Percentiles rank a stretch among this genome's conserved stretches.
Evolutionary conservation across 2,888 invertebrate genomes (phyloP).

Genomic region (Kuschelorhynchus macadamiae): DNA sequence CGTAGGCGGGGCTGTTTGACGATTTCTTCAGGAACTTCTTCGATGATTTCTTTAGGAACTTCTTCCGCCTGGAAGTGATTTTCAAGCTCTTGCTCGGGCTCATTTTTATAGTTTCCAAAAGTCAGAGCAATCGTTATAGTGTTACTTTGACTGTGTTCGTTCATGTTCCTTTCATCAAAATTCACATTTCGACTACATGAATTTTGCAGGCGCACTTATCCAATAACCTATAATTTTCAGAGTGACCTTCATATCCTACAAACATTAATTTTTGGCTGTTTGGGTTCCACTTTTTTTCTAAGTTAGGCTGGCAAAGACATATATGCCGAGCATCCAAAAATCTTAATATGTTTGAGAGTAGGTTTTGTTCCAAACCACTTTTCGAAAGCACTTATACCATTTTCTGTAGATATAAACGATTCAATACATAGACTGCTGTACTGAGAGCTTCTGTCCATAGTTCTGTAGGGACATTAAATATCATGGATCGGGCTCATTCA

Average conservation of each 20-base stretch:
- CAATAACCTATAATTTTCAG: constrained; percentile 53
- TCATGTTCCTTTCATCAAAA: too few relatives aligned
- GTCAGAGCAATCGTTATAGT: background rate
- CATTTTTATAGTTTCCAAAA: too few relatives aligned
- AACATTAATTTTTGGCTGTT: constrained; percentile 41
- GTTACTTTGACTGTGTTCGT: too few relatives aligned
- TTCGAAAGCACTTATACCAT: constrained; percentile 21
- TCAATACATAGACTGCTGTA: constrained; percentile 56
- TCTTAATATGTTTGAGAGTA: too few relatives aligned
- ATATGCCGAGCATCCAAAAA: too few relatives aligned
- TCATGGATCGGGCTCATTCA: background rate
- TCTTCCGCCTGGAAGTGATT: too few relatives aligned
- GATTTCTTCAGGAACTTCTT: too few relatives aligned
- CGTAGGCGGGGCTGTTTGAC: too few relatives aligned
- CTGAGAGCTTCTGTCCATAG: constrained; percentile 64
- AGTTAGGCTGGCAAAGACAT: too few relatives aligned
- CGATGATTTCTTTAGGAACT: too few relatives aligned
- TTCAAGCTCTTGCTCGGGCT: too few relatives aligned
- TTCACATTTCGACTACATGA: too few relatives aligned
- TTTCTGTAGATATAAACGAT: background rate
- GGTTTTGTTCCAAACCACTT: constrained; percentile 44
- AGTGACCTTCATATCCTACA: constrained; percentile 42
- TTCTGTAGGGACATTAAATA: constrained; percentile 49
- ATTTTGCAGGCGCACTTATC: constrained; percentile 39
- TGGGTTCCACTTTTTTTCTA: constrained; percentile 7